Evolutionary conservation across 2,888 invertebrate genomes (phyloP), one percentile per base, ranked within the genome.

Genomic region (Drosophila tanythrix): DNA sequence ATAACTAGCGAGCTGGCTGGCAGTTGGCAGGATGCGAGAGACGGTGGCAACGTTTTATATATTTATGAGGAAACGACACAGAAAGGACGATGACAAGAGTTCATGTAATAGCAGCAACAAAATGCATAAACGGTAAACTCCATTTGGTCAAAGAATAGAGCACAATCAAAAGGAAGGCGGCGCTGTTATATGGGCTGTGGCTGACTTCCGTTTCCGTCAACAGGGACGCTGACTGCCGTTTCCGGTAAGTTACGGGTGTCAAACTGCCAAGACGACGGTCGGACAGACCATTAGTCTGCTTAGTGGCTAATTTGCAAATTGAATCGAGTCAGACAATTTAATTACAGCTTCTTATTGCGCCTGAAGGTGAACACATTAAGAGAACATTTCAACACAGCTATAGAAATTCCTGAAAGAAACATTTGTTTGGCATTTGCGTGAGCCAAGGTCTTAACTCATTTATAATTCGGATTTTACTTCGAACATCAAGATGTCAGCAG

Each of bases 221-320:
- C 78, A 81, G 71, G 50, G 73, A 29, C 67, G 53, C 50, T 65
- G 72, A 74, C 67, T 70, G 51, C 75, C 64, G 67, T 64, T 83
- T 84, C 87, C 87, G 70, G 72, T 63, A 58, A 62, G 48, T 58
- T 33, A 11, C 21, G 18, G 21, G 18, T 48, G 52, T 46, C 40
- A 46, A 43, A 7, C 36, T 10, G 18, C 40, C 13, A 48, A n/a
- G 66, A 29, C n/a, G 51, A 67, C 73, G 53, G 51, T 59, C 58
- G 57, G 67, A 43, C 73, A 85, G 76, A 60, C 79, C 61, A 69
- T 79, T 82, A 74, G 74, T 66, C 68, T 75, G 74, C 69, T 83
- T 83, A 71, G 75, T 70, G 76, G 88, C 70, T 81, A 87, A 87
- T 84, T 87, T 83, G 76, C 79, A 79, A 79, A 81, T 79, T 68